Percentiles rank a stretch among this genome's conserved stretches.
Evolutionary conservation across 2,797 vertebrate genomes (phyloP).

Genomic region (Rhadinocentrus ornatus): DNA sequence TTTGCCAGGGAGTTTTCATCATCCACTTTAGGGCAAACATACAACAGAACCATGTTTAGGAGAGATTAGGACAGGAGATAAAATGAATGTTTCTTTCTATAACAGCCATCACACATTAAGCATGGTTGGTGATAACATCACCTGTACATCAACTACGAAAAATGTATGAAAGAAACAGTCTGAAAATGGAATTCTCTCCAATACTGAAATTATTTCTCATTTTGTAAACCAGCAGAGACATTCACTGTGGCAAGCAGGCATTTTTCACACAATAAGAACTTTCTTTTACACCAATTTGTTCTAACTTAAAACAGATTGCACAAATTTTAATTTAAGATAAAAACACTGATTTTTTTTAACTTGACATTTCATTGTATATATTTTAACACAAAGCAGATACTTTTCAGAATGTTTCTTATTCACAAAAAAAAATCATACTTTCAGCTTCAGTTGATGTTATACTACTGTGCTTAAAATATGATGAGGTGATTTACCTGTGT

Average conservation of each 20-base stretch:
- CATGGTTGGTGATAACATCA: background rate
- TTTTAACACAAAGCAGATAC: background rate
- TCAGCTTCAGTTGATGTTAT: too few relatives aligned
- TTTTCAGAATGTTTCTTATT: background rate
- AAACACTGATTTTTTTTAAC: background rate
- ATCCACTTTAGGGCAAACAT: constrained; percentile 25
- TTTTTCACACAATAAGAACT: background rate
- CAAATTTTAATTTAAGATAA: background rate
- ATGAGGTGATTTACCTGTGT: too few relatives aligned
- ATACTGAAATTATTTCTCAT: background rate
- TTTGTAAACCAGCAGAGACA: background rate
- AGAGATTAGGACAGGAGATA: background rate
- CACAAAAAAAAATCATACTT: background rate
- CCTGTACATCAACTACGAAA: background rate
- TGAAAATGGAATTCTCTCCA: too few relatives aligned
- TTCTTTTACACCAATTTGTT: background rate
- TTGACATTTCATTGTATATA: background rate
- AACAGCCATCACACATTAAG: background rate
- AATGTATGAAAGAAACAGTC: background rate
- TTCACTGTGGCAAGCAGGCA: background rate
- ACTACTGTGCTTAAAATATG: too few relatives aligned
- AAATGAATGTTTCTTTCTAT: constrained; percentile 1
- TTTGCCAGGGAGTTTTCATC: constrained; percentile 58
- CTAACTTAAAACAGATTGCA: background rate
- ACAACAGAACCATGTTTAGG: constrained; percentile 8